Evolutionary conservation across 2,797 vertebrate species (phyloP), one percentile per base, ranked within the genome.

Genomic region (Enteromius thamalakanensis): DNA sequence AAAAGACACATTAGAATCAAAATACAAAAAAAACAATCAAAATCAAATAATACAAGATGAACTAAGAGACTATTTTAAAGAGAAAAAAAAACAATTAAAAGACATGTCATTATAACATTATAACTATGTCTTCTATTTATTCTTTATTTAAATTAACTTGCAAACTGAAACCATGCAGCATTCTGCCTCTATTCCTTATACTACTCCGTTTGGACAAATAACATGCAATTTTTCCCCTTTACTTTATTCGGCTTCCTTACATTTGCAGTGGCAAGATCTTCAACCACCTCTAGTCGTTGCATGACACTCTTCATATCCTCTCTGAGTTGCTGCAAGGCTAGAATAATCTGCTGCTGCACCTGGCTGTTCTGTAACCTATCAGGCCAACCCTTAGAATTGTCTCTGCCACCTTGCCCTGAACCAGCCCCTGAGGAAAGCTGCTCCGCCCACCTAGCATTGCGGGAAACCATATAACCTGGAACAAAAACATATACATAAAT

Each of bases 241-340:
- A 29, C 9, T 45, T 67, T 51, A 26, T 32, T 83, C 2, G 72
- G 4, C 34, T 81, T 67, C 29, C 85, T 91, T 90, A 97, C 97
- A 88, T 96, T 94, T n/a, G 87, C 47, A 0, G 90, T 84, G 0
- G 93, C 71, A 12, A 95, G 91, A 4, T 64, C 85, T 91, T 98
- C 97, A 90, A 98, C 94, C 84, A 86, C 88, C 69, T 92, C 92
- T 78, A 98, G 93, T 8, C 96, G 89, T 42, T 95, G 92, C 94
- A 94, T 94, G 76, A 96, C 95, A 0, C 91, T 95, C 87, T 47
- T 92, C 96, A 98, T 96, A 91, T 96, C 95, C 47, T 96, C 93
- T 86, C 96, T 91, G 88, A 98, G 93, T 11, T 95, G 92, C 15
- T 2, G 93, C 86, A 75, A 94, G 14, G 90, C 93, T 62, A 87